Percentiles rank a stretch among this genome's conserved stretches.
Conservation (phyloP, 2,113 vertebrate genomes). For the Colius striatus region DNA sequence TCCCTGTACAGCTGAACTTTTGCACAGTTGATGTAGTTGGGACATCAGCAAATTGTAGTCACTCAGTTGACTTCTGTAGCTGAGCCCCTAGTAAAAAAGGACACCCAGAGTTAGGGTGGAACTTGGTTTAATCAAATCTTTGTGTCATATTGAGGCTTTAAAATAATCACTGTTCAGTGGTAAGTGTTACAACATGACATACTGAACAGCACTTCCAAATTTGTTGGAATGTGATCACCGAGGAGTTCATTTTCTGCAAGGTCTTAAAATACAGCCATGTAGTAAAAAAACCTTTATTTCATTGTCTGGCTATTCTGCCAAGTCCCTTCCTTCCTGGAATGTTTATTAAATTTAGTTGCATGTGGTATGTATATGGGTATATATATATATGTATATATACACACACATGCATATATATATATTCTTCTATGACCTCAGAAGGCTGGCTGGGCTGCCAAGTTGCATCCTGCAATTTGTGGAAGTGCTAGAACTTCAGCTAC, state of each 20-base stretch:
- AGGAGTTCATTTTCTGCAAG: slow-evolving; percentile 39
- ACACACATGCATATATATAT: not conserved
- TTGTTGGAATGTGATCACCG: not conserved
- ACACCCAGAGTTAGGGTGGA: not conserved
- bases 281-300: slow-evolving; percentile 58
- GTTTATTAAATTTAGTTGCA: slow-evolving; percentile 50
- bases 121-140: slow-evolving; percentile 34
- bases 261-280: slow-evolving; percentile 44
- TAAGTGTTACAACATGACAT: not conserved
- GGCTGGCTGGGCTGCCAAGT: not conserved
- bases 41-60: not conserved
- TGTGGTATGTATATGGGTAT: not conserved
- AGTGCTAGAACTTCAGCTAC: not conserved
- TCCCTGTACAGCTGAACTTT: not conserved
- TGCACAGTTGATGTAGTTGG: not conserved
- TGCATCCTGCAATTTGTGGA: not conserved
- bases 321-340: slow-evolving; percentile 57
- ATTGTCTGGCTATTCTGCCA: slow-evolving; percentile 28
- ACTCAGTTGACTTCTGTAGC: not conserved
- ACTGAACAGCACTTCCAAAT: slow-evolving; percentile 10
- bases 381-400: not conserved
- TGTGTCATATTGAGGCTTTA: not conserved
- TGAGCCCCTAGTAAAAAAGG: slow-evolving; percentile 5
- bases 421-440: not conserved
- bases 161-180: not conserved